Conservation (phyloP, 1,140 invertebrate genomes). For the Phortica variegata region DNA sequence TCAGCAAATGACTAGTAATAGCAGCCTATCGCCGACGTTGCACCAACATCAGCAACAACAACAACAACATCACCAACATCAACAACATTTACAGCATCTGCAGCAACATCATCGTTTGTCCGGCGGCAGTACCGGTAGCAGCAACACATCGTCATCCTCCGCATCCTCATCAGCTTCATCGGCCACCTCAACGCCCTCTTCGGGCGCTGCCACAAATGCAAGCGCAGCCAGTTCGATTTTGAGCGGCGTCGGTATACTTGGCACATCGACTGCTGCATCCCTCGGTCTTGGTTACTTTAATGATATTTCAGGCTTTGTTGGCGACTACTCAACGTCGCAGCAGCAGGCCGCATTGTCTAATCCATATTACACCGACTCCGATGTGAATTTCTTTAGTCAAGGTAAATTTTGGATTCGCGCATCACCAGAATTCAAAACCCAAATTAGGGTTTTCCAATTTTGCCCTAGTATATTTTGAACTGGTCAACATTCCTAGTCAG, state of each 20-base stretch:
- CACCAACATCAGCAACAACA: constrained; percentile 21
- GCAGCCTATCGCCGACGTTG: constrained; percentile 12
- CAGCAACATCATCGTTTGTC: constrained; percentile 43
- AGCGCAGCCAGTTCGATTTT: not conserved
- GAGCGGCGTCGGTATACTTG: constrained; percentile 10
- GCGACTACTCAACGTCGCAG: constrained; percentile 26
- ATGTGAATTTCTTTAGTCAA: constrained; percentile 55
- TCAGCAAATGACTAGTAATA: constrained; percentile 21
- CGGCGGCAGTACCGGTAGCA: constrained; percentile 50
- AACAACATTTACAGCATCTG: constrained; percentile 15
- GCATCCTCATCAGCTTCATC: constrained; percentile 39
- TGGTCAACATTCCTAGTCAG: no score
- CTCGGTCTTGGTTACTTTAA: constrained; percentile 50
- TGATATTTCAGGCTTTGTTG: constrained; percentile 41
- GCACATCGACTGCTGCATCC: constrained; percentile 43
- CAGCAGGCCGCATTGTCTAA: constrained; percentile 14
- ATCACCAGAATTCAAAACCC: constrained; percentile 4
- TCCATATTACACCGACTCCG: constrained; percentile 47
- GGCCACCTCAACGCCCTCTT: constrained; percentile 33
- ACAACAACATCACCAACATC: constrained; percentile 13
- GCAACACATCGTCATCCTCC: constrained; percentile 38
- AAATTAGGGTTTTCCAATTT: no score
- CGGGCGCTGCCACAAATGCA: constrained; percentile 14
- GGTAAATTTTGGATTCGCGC: constrained; percentile 20
- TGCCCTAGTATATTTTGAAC: no score